Percentiles rank a stretch among this genome's conserved stretches.
These are phyloP conservation scores for Oreochromis spilurus DNA, from an alignment of 2,113 vertebrate genomes.

Conservation along the genomic window DNA sequence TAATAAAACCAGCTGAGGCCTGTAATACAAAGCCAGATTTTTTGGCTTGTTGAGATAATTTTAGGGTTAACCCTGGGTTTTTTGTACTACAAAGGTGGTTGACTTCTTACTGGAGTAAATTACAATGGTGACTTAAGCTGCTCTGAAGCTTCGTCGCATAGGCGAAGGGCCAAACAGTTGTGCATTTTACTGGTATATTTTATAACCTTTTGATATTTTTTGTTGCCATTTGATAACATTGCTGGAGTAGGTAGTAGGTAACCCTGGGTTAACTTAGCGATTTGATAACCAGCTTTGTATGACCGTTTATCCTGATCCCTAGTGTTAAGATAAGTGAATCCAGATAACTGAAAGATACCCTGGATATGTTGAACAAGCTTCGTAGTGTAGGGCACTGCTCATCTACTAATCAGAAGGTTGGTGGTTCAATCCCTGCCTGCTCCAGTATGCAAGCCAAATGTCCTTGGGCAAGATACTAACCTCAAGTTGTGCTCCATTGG, in stretches of 20 bases:
- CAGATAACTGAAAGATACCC: not conserved
- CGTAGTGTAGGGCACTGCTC: not conserved
- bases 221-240: not conserved
- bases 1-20: no score
- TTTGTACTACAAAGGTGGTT: not conserved
- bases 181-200: not conserved
- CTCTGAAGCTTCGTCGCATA: not conserved
- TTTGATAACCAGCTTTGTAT: not conserved
- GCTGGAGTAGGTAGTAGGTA: not conserved
- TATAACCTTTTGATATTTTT: not conserved
- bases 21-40: no score
- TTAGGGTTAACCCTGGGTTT: not conserved
- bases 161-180: not conserved
- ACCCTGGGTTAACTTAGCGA: not conserved
- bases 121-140: not conserved
- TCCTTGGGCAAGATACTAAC: not conserved
- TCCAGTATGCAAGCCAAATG: not conserved
- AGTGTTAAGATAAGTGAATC: not conserved
- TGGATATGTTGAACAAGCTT: not conserved
- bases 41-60: no score
- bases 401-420: not conserved
- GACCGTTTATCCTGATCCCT: not conserved
- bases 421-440: not conserved
- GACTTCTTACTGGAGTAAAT: not conserved
- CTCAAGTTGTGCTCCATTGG: not conserved